Base-by-base conservation (phyloP, 2,797 vertebrate species). In the Myoxocephalus aenaeus region DNA sequence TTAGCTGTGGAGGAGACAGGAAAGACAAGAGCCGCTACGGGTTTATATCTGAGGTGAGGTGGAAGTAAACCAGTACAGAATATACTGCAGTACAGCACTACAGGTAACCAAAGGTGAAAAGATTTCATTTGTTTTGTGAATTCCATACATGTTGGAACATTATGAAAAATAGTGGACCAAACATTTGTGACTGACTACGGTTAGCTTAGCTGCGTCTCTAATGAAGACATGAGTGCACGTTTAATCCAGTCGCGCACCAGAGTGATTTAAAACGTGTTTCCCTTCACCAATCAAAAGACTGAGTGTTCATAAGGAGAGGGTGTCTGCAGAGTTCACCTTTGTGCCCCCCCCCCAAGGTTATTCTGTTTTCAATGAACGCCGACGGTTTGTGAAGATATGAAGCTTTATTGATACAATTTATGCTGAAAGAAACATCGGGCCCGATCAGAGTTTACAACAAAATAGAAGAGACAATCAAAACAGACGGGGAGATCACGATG, bases 1-100 rank as follows among this genome's bases (percentile, higher is more conserved):
- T 99, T 56, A 98, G 95, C 98, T 99, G 96, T 84, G 94, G 91
- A 87, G 88, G 92, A 95, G 87, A 94, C 81, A 40, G 17, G 22
- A 80, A 93, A 65, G 36, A 64, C 7, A 7, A 3, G 17, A 66
- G 69, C 7, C 75, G 32, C 34, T 34, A 34, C 7, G 65, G 18
- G 40, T 70, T 27, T 25, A 27, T 15, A 53, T 59, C 12, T 50
- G 22, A 14, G 25, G 25, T 27, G 2, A 27, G 1, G 18, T 29
- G 25, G 38, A 74, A 70, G 62, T 61, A 86, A 86, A 79, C 34
- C 64, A 65, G 53, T 44, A 71, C 64, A 53, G 15, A 74, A 57
- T 9, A 27, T 29, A 63, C 18, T 25, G 12, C 18, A 58, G 22
- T 18, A 32, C 32, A 32, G 32, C 32, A 32, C 32, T 4, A 4